Evolutionary conservation across 2,797 vertebrate genomes (phyloP).

Genomic region (Acrossocheilus fasciatus): DNA sequence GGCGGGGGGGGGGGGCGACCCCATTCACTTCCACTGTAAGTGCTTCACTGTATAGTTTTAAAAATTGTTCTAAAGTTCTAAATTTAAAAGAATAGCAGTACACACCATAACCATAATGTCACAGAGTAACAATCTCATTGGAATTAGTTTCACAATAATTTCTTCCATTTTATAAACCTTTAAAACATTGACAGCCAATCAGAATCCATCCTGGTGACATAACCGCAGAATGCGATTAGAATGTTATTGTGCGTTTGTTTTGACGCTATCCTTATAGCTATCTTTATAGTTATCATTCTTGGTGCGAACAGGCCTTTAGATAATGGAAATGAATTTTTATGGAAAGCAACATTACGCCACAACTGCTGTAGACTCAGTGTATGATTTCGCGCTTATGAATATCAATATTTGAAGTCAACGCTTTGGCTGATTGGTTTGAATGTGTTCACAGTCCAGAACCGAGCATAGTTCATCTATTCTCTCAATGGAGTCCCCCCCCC

Average conservation of each 20-base stretch:
- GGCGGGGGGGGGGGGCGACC: not conserved
- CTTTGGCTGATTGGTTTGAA: slow-evolving; percentile 33
- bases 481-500: slow-evolving; percentile 55
- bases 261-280: not conserved
- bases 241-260: not conserved
- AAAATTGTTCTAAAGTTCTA: not conserved
- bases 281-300: not conserved
- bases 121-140: not conserved
- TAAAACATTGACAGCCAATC: not conserved
- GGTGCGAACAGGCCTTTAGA: not conserved
- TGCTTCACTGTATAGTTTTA: not conserved
- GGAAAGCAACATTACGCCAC: not conserved
- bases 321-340: not conserved
- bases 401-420: slow-evolving; percentile 21
- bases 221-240: not conserved
- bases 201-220: not conserved
- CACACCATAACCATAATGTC: not conserved
- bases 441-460: slow-evolving; percentile 16
- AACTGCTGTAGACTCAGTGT: not conserved
- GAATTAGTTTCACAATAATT: not conserved
- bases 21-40: not conserved
- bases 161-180: not conserved
- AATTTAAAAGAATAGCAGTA: not conserved
- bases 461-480: slow-evolving; percentile 57
- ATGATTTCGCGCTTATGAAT: slow-evolving; percentile 16